Percentiles rank a stretch among this genome's conserved stretches.
phyloP scores from a whole-genome alignment of 2,888 invertebrate species.

The Stenotaenia linearis region DNA sequence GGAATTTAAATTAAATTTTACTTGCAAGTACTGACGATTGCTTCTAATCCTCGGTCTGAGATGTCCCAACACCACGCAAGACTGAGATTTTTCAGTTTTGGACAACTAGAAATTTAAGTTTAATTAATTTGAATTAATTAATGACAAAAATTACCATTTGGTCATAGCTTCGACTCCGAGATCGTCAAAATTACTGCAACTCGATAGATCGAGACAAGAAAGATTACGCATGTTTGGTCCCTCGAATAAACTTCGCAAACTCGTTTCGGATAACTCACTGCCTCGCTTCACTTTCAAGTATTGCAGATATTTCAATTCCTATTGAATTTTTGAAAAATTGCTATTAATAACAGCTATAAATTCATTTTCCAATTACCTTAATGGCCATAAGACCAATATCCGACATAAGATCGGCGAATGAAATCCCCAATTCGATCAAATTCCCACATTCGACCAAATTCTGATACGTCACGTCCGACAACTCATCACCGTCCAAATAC shows the following conservation, averaged over 20 bases:
- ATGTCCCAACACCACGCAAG: slow-evolving; percentile 39
- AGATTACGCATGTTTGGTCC: slow-evolving; percentile 31
- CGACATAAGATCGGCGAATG: slow-evolving; percentile 37
- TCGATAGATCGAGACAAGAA: slow-evolving; percentile 36
- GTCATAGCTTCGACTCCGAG: slow-evolving; percentile 34
- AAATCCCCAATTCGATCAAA: slow-evolving; percentile 35
- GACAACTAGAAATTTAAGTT: slow-evolving; percentile 31
- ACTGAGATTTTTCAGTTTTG: slow-evolving; percentile 33
- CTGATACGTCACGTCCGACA: slow-evolving; percentile 35
- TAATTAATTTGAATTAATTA: no score
- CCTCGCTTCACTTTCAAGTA: slow-evolving; percentile 37
- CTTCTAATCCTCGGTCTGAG: slow-evolving; percentile 37
- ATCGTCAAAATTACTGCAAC: slow-evolving; percentile 37
- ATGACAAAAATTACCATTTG: slow-evolving; percentile 24
- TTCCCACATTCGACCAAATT: slow-evolving; percentile 32
- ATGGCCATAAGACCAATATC: slow-evolving; percentile 36
- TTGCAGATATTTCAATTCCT: slow-evolving; percentile 33
- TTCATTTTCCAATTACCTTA: background rate
- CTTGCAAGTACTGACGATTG: slow-evolving; percentile 34
- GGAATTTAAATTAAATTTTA: slow-evolving; percentile 13
- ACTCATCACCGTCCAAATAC: slow-evolving; percentile 37
- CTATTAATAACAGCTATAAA: background rate
- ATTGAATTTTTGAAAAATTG: background rate
- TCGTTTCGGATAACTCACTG: slow-evolving; percentile 33
- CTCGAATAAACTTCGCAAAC: slow-evolving; percentile 33